These are phyloP conservation scores for Cossypha caffra DNA, from an alignment of 2,797 vertebrate genomes.

Conservation along the genomic window DNA sequence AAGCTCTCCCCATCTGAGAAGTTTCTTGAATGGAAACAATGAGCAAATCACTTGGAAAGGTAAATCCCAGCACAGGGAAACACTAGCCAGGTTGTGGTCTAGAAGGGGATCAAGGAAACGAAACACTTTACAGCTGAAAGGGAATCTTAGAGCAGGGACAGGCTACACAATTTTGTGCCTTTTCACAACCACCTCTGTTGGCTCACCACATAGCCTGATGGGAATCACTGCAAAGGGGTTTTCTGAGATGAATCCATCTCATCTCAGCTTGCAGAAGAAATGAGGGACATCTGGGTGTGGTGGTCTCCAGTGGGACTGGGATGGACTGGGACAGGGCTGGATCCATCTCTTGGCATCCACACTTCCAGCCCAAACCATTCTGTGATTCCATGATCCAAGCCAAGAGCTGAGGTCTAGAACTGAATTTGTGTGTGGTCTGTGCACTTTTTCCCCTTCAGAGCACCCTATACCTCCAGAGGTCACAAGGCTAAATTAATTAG, in stretches of 20 bases:
- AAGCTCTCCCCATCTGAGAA: neutral
- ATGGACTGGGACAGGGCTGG: neutral
- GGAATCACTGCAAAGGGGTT: neutral
- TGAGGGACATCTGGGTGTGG: neutral
- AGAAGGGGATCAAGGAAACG: neutral
- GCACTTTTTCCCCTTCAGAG: neutral
- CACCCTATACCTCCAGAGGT: neutral
- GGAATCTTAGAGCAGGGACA: neutral
- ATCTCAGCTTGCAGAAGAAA: neutral
- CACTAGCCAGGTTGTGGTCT: neutral
- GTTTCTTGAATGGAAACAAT: constrained; percentile 16
- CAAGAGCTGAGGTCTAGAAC: neutral
- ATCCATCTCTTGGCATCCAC: neutral
- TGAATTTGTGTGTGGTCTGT: neutral
- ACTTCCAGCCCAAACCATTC: neutral
- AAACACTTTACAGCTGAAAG: neutral
- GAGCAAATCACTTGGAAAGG: neutral
- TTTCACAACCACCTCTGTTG: neutral
- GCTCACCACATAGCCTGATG: neutral
- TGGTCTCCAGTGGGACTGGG: rapidly evolving
- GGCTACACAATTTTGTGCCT: neutral
- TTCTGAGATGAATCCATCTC: neutral
- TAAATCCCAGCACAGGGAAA: neutral
- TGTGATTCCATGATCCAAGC: neutral
- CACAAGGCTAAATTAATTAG: neutral